Evolutionary conservation across 2,113 vertebrate species (phyloP).

Genomic region (Gallinago paraguaiae): DNA sequence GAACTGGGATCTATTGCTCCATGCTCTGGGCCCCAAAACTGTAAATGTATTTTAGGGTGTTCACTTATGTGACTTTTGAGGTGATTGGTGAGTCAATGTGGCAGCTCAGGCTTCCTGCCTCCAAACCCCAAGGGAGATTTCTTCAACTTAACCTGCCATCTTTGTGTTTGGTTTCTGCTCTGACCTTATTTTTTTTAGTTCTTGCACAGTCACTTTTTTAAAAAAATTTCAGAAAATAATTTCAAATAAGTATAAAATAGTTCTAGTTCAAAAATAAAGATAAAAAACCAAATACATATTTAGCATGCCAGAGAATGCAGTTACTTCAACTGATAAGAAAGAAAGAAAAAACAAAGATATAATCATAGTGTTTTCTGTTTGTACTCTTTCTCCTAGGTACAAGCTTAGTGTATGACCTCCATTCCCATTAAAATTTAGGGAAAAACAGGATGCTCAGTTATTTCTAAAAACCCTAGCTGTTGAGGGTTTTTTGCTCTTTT

Average conservation of each 20-base stretch:
- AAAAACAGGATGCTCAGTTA: neutral
- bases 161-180: neutral
- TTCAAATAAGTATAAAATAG: neutral
- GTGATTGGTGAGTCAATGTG: neutral
- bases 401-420: neutral
- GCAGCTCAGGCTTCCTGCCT: neutral
- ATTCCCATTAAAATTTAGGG: neutral
- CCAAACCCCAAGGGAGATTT: neutral
- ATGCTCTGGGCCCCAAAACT: neutral
- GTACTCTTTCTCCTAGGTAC: neutral
- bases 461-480: neutral
- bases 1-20: neutral
- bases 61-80: neutral
- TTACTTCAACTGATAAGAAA: neutral
- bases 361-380: neutral
- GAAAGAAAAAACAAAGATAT: neutral
- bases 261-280: neutral
- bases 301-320: neutral
- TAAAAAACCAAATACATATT: neutral
- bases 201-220: neutral
- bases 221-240: neutral
- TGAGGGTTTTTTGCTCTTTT: neutral
- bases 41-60: neutral
- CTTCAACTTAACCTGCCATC: neutral
- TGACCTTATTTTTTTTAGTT: neutral